Percentiles rank a stretch among this genome's conserved stretches.
Evolutionary conservation across 2,888 invertebrate genomes (phyloP).

Genomic region (Heliconius aoede): DNA sequence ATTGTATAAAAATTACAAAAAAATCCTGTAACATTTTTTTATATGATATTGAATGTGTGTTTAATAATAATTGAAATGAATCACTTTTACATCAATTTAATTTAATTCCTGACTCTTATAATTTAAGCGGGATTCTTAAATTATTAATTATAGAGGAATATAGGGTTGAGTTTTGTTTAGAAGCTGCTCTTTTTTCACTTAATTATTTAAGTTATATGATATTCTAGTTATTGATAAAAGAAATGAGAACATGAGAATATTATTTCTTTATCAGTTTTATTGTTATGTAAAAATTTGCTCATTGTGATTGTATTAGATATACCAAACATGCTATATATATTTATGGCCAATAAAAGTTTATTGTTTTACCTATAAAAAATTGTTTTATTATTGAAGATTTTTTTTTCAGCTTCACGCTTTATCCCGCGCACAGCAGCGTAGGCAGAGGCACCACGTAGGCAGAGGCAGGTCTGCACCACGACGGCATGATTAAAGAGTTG

Average conservation of each 20-base stretch:
- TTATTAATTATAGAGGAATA: not conserved
- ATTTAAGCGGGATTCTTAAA: not conserved
- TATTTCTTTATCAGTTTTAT: conserved; percentile 2
- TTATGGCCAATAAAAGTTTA: conserved; percentile 39
- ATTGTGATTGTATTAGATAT: conserved; percentile 41
- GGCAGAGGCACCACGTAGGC: no score
- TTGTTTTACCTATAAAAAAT: conserved; percentile 29
- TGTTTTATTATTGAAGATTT: conserved; percentile 5
- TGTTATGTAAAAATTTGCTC: conserved; percentile 36
- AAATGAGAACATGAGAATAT: not conserved
- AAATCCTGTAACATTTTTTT: no score
- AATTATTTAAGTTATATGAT: not conserved
- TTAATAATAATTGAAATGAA: not conserved
- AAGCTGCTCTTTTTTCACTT: not conserved
- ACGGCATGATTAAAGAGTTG: no score
- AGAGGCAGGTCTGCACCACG: no score
- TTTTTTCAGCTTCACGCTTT: no score
- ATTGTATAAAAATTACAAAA: no score
- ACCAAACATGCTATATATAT: conserved; percentile 36
- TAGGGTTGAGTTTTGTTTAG: not conserved
- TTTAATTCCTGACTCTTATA: not conserved
- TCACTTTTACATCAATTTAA: not conserved
- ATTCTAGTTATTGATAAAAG: not conserved
- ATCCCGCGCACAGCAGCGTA: no score
- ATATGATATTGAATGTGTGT: no score